Conservation (phyloP, 2,888 invertebrate genomes). For the Ellobium chinense region DNA sequence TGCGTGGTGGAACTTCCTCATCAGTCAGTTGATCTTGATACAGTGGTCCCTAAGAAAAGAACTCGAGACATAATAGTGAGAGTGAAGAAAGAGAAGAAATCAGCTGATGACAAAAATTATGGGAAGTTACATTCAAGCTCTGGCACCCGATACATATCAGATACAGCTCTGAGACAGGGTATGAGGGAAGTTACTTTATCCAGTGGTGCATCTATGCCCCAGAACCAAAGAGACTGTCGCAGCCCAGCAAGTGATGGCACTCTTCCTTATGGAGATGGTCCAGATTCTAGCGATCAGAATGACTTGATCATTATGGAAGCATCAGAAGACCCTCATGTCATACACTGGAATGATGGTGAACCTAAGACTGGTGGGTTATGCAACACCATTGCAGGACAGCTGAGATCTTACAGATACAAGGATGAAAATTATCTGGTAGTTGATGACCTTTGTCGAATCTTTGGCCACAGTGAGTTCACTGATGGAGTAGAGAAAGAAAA, state of each 20-base stretch:
- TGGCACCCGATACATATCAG: background rate
- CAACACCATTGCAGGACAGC: slow-evolving; percentile 37
- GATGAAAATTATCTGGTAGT: slow-evolving; percentile 37
- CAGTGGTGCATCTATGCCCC: background rate
- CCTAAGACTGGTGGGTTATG: slow-evolving; percentile 30
- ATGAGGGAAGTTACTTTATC: background rate
- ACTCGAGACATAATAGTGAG: slow-evolving; percentile 1
- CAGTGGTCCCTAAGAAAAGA: background rate
- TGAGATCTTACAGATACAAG: slow-evolving; percentile 33
- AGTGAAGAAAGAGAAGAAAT: slow-evolving; percentile 24
- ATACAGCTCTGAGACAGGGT: background rate
- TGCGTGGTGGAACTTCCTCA: slow-evolving; percentile 25
- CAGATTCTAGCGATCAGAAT: slow-evolving; percentile 2
- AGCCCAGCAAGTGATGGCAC: background rate
- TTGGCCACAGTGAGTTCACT: slow-evolving; percentile 29
- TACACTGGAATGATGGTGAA: slow-evolving; percentile 4
- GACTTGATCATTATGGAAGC: slow-evolving; percentile 25
- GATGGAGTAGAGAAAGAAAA: slow-evolving; percentile 39
- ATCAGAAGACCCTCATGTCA: slow-evolving; percentile 27
- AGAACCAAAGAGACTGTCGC: background rate
- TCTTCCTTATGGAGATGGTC: background rate
- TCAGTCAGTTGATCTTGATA: slow-evolving; percentile 21
- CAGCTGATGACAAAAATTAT: slow-evolving; percentile 20
- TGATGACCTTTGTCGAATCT: slow-evolving; percentile 33
- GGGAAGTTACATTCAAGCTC: background rate